phyloP scores from a whole-genome alignment of 2,888 invertebrate genomes.

The Hydrotaea diabolus region DNA sequence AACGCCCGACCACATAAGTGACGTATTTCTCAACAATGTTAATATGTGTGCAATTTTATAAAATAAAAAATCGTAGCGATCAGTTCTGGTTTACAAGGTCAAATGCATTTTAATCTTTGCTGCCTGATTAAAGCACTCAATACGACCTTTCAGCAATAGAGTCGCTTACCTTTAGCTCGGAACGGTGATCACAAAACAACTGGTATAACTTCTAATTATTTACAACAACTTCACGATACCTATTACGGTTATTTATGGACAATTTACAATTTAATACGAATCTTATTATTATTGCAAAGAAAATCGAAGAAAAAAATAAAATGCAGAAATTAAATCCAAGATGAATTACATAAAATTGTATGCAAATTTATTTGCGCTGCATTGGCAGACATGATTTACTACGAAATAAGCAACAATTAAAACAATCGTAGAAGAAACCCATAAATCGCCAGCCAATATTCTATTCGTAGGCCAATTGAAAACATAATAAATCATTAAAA shows the following conservation, averaged over 20 bases:
- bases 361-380: slow-evolving; percentile 18
- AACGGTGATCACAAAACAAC: background rate
- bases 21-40: too few species aligned
- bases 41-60: background rate
- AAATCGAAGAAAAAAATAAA: slow-evolving; percentile 4
- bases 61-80: background rate
- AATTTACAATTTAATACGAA: slow-evolving; percentile 5
- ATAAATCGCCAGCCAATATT: background rate
- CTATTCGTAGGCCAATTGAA: background rate
- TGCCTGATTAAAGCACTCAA: background rate
- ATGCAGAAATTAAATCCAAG: background rate
- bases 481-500: slow-evolving; percentile 30
- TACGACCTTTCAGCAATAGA: slow-evolving; percentile 21
- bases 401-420: background rate
- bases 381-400: slow-evolving; percentile 9
- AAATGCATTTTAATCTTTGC: background rate
- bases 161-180: slow-evolving; percentile 27
- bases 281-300: background rate
- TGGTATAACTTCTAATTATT: background rate
- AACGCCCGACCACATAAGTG: background rate
- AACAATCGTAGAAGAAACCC: background rate
- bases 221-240: background rate
- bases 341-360: slow-evolving; percentile 19
- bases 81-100: background rate
- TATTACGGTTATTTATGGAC: slow-evolving; percentile 14